Base-by-base conservation (phyloP, 1,140 invertebrate genomes). In the Nautilus pompilius region DNA sequence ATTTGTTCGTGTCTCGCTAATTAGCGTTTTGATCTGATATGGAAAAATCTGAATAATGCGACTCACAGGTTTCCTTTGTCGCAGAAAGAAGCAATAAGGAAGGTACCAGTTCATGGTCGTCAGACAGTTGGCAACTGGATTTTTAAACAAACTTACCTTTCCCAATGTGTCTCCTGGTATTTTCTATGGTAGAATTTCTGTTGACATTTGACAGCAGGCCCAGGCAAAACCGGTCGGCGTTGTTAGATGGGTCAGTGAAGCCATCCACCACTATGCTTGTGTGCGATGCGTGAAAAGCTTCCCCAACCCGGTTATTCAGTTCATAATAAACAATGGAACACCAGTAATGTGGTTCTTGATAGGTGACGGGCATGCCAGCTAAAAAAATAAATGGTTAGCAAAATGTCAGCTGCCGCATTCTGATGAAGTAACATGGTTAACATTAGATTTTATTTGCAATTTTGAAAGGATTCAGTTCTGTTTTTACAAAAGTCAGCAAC, bases 101-200 rank as follows among this genome's bases (percentile, higher is more conserved):
- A n/a, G n/a, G n/a, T n/a, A n/a, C n/a, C n/a, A n/a, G n/a, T n/a
- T n/a, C n/a, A n/a, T n/a, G n/a, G n/a, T n/a, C n/a, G n/a, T n/a
- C n/a, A n/a, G n/a, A n/a, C n/a, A n/a, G n/a, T n/a, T n/a, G n/a
- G n/a, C n/a, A n/a, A n/a, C n/a, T n/a, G n/a, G n/a, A n/a, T n/a
- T n/a, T n/a, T n/a, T n/a, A n/a, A n/a, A n/a, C n/a, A n/a, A n/a
- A 49, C 68, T 62, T 72, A 88, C 88, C 96, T 87, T 93, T 95
- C 28, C 95, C 95, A 84, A 98, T 99, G 79, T 98, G 95, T 75
- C 94, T 87, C 68, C 96, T 87, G 5, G 96, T 98, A 77, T 97
- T 98, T 84, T 99, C 96, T 71, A 98, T 98, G 2, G 95, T 98
- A n/a, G 93, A 95, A 82, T 98, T 99, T 65, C 96, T 87, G 82